A percentile compares a stretch with the other conserved stretches of the same genome.
phyloP scores from a whole-genome alignment of 2,797 vertebrate genomes.

The Tapera naevia region DNA sequence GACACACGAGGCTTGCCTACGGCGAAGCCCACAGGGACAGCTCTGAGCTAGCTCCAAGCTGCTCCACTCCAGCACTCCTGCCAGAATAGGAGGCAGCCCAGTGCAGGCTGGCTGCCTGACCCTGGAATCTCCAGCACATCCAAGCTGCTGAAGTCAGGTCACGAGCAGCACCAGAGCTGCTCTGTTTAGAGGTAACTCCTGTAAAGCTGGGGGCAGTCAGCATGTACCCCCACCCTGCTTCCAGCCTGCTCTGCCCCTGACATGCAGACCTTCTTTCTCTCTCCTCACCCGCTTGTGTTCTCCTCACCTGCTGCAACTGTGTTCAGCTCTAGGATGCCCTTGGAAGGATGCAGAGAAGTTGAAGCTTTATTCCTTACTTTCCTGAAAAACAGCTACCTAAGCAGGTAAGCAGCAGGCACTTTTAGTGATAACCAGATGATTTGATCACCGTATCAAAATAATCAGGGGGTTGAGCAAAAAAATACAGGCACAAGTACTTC shows the following conservation, averaged over 20 bases:
- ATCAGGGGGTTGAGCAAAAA: background rate
- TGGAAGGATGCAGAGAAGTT: background rate
- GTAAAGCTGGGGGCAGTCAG: accelerated
- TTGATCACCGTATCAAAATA: background rate
- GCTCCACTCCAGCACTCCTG: background rate
- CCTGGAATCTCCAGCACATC: background rate
- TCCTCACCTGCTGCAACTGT: background rate
- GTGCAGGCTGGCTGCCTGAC: background rate
- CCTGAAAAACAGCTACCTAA: background rate
- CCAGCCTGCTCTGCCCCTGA: background rate
- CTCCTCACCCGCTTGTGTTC: background rate
- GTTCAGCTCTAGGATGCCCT: background rate
- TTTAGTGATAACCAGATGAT: background rate
- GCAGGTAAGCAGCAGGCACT: background rate
- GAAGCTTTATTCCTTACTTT: background rate
- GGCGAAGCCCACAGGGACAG: background rate
- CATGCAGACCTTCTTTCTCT: background rate
- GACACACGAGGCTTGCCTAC: background rate
- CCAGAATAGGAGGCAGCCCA: background rate
- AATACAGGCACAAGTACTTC: background rate
- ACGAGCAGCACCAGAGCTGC: background rate
- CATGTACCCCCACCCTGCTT: accelerated
- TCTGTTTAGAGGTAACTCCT: background rate
- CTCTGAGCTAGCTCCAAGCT: background rate
- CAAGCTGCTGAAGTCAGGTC: background rate